Evolutionary conservation across 2,113 vertebrate genomes (phyloP), one percentile per base, ranked within the genome.

Genomic region (Clarias gariepinus): DNA sequence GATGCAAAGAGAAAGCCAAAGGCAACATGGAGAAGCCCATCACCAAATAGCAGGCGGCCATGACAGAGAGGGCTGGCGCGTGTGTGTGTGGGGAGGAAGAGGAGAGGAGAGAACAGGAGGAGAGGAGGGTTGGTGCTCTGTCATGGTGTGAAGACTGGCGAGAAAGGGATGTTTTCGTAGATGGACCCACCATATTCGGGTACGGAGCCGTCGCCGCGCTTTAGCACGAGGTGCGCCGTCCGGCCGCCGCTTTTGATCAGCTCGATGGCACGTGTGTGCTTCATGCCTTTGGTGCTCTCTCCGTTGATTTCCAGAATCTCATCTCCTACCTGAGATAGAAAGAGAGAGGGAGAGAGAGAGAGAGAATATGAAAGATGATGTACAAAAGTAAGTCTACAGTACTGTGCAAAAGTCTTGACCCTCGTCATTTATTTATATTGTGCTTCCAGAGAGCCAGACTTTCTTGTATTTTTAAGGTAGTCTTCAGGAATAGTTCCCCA

Each of bases 171-270:
- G 96, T 97, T 99, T 97, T 99, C 98, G 96, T 98, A 98, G 97
- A 99, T 97, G 97, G 98, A 99, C 98, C 98, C 98, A 99, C 98
- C 98, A 99, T 99, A 99, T 98, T 99, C 98, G 76, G 98, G 98
- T 94, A 99, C 98, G 0, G 98, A 99, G 95, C 98, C 98, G 90
- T 99, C 97, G 89, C 98, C 98, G 89, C 97, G 95, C 95, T 98
- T 98, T 93, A 99, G 98, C 96, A 98, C 96, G 90, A 99, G 96
- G 92, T 95, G 97, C 89, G 95, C 98, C 90, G 96, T 96, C 82
- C 97, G 97, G 89, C 98, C 98, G 89, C 98, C 98, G 2, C 96
- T 99, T 95, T 99, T 99, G 94, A 99, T 99, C 93, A 99, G 97
- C 96, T 99, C 98, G 81, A 99, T 99, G 94, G 98, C 98, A 84